These are phyloP conservation scores for Parnassius smintheus DNA, from an alignment of 2,888 invertebrate species.

Conservation along the genomic window DNA sequence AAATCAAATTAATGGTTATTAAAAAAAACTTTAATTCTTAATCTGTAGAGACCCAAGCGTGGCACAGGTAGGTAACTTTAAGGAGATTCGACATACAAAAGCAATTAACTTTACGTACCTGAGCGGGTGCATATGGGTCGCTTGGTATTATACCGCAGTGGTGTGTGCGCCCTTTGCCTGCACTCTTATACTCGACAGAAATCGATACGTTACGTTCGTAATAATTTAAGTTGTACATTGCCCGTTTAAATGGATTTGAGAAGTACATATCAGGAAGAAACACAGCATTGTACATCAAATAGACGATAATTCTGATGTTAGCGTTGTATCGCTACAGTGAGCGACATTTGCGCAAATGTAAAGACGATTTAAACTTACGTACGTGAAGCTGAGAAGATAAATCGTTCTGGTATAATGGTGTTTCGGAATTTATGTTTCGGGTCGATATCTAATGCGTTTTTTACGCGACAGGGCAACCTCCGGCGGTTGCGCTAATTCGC, in stretches of 20 bases:
- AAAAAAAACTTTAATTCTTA: conserved; percentile 13
- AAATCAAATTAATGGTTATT: conserved; percentile 10
- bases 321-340: not conserved
- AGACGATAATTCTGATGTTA: not conserved
- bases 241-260: not conserved
- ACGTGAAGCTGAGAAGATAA: conserved; percentile 53
- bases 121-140: conserved; percentile 53
- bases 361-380: conserved; percentile 48
- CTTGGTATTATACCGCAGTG: conserved; percentile 31
- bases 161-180: conserved; percentile 31
- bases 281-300: conserved; percentile 28
- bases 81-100: conserved; percentile 76
- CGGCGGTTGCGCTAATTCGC: conserved; percentile 35
- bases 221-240: conserved; percentile 1
- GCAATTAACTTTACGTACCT: conserved; percentile 79
- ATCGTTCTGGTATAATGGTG: conserved; percentile 70
- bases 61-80: conserved; percentile 63
- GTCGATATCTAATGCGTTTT: conserved; percentile 59
- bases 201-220: not conserved
- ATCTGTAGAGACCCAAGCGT: conserved; percentile 9
- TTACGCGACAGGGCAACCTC: conserved; percentile 31
- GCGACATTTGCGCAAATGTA: conserved; percentile 68
- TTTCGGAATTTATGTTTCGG: conserved; percentile 66
- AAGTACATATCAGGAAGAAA: not conserved
- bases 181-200: conserved; percentile 9